Conservation (phyloP, 2,797 vertebrate genomes). For the Cryptoblepharus egeriae region DNA sequence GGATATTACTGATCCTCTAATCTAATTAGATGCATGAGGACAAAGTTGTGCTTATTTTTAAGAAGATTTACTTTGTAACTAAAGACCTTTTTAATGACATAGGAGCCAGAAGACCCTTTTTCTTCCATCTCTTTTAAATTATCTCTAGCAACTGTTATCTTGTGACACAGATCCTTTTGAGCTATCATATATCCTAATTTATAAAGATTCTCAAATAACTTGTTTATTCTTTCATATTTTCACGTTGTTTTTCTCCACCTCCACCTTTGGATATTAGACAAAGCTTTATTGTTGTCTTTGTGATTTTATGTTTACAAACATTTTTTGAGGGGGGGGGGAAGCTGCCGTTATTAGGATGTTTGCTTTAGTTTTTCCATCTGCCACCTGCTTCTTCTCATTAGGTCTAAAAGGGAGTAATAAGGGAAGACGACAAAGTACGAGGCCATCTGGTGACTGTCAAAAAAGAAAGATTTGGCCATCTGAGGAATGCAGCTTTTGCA, state of each 20-base stretch:
- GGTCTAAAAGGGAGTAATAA: background rate
- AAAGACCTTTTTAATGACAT: background rate
- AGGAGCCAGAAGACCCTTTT: background rate
- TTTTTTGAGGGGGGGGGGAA: background rate
- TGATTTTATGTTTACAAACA: conserved; percentile 6
- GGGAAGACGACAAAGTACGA: background rate
- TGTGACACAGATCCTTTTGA: conserved; percentile 40
- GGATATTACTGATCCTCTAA: too few species aligned
- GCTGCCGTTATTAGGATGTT: background rate
- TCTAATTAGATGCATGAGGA: too few species aligned
- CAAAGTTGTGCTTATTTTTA: conserved; percentile 46
- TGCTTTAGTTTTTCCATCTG: conserved; percentile 22
- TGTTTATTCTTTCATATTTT: conserved; percentile 38
- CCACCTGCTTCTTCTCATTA: background rate
- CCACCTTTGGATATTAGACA: background rate
- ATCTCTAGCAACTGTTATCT: background rate
- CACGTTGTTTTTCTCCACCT: conserved; percentile 3
- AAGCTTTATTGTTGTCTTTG: conserved; percentile 32
- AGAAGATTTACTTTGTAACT: conserved; percentile 18
- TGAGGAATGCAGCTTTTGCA: background rate
- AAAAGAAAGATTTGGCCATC: background rate
- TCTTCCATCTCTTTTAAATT: conserved; percentile 13
- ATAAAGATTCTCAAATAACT: background rate
- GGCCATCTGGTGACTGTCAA: conserved; percentile 22
- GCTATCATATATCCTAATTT: conserved; percentile 17